Conservation (phyloP, 2,888 invertebrate genomes). For the Diplolepis rosae region DNA sequence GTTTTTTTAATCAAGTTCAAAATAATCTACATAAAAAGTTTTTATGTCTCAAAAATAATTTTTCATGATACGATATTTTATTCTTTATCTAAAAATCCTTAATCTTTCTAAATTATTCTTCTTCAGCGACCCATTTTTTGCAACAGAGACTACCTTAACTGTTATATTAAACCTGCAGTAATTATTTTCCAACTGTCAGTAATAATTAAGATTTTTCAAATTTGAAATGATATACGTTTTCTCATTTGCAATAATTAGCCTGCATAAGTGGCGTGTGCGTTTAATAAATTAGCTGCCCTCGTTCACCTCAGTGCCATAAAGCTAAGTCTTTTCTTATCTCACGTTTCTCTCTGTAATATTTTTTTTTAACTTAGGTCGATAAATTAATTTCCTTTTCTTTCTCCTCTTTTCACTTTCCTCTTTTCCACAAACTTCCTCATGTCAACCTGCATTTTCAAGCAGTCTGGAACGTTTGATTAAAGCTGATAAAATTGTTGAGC, state of each 20-base stretch:
- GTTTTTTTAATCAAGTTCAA: too few species aligned
- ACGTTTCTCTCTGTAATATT: slow-evolving; percentile 10
- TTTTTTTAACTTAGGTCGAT: slow-evolving; percentile 18
- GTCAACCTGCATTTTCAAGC: not conserved
- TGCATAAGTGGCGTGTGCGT: not conserved
- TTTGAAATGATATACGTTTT: not conserved
- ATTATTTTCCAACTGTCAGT: too few species aligned
- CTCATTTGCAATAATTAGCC: slow-evolving; percentile 13
- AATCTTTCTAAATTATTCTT: too few species aligned
- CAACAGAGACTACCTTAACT: too few species aligned
- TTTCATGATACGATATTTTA: too few species aligned
- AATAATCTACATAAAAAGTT: too few species aligned
- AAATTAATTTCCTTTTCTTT: slow-evolving; percentile 23
- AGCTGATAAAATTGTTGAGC: not conserved
- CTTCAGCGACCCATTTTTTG: too few species aligned
- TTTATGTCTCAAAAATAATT: too few species aligned
- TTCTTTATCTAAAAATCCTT: too few species aligned
- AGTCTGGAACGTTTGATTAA: not conserved
- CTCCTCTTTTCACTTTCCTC: not conserved
- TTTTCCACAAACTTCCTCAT: slow-evolving; percentile 6
- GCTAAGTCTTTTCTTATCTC: slow-evolving; percentile 23
- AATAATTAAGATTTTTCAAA: not conserved
- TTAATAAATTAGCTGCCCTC: slow-evolving; percentile 10
- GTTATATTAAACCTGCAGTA: too few species aligned
- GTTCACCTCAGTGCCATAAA: slow-evolving; percentile 12